Conservation (phyloP, 2,113 vertebrate species). For the Planiliza haematocheilus region DNA sequence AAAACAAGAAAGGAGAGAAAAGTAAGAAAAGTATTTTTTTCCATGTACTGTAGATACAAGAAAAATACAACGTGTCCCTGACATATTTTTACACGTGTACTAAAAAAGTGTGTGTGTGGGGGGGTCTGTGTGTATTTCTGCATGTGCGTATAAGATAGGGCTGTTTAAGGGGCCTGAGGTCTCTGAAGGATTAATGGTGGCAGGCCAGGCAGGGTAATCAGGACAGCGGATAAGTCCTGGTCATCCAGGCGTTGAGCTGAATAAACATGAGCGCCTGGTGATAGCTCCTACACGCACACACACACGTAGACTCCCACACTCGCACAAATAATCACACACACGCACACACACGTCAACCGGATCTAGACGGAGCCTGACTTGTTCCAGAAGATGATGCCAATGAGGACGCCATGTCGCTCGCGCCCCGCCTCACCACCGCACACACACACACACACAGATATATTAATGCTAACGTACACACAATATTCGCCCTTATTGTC, state of each 20-base stretch:
- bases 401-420: conserved; percentile 56
- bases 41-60: conserved; percentile 12
- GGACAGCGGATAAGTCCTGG: conserved; percentile 80
- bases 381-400: conserved; percentile 75
- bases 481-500: conserved; percentile 55
- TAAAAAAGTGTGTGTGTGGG: conserved; percentile 11
- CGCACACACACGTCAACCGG: conserved; percentile 52
- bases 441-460: conserved; percentile 24
- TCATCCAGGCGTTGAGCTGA: conserved; percentile 82
- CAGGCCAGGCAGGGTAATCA: conserved; percentile 83
- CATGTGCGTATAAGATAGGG: conserved; percentile 50
- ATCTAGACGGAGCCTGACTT: conserved; percentile 68
- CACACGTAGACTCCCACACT: conserved; percentile 34
- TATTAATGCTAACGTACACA: conserved; percentile 17
- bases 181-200: conserved; percentile 84
- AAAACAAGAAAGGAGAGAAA: conserved; percentile 23
- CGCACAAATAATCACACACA: conserved; percentile 62
- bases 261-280: conserved; percentile 80
- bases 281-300: conserved; percentile 69
- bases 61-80: no score
- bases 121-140: conserved; percentile 34
- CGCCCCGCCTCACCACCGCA: not conserved
- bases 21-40: conserved; percentile 2
- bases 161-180: conserved; percentile 74
- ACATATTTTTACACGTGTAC: conserved; percentile 18